Evolutionary conservation across 2,113 vertebrate species (phyloP).

Genomic region (Thunnus thynnus): DNA sequence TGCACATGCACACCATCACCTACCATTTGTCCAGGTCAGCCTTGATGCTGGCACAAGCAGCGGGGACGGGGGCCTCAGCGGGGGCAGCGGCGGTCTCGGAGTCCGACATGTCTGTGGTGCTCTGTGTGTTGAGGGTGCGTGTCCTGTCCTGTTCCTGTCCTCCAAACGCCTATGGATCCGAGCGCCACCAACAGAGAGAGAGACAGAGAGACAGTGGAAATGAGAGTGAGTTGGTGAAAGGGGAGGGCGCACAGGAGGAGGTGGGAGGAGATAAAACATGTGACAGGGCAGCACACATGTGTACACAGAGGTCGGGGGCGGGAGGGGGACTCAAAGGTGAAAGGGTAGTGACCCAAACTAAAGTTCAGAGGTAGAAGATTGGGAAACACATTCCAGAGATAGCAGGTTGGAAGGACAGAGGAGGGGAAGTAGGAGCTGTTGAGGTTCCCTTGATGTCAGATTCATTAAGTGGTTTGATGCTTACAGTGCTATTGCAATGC

Average conservation of each 20-base stretch:
- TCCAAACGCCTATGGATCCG: conserved; percentile 68
- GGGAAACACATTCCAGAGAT: not conserved
- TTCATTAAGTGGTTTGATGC: not conserved
- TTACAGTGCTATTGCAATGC: accelerated
- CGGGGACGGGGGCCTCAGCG: conserved; percentile 79
- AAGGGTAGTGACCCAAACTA: conserved; percentile 54
- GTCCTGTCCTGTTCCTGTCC: conserved; percentile 72
- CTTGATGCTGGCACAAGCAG: conserved; percentile 81
- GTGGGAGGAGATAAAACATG: conserved; percentile 78
- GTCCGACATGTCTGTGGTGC: conserved; percentile 82
- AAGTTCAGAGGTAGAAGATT: conserved; percentile 21
- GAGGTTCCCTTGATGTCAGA: not conserved
- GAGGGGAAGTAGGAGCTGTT: not conserved
- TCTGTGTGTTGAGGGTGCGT: conserved; percentile 43
- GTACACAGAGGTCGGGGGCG: conserved; percentile 34
- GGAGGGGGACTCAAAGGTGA: conserved; percentile 29
- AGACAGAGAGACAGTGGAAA: conserved; percentile 52
- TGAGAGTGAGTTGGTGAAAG: conserved; percentile 57
- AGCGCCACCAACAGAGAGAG: conserved; percentile 57
- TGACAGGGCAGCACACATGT: conserved; percentile 71
- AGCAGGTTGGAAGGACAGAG: not conserved
- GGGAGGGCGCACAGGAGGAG: conserved; percentile 52
- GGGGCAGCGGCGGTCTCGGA: conserved; percentile 77
- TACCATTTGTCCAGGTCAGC: conserved; percentile 88
- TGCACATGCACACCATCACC: conserved; percentile 48